Conservation (phyloP, 2,797 vertebrate species). For the Halcyon badia region DNA sequence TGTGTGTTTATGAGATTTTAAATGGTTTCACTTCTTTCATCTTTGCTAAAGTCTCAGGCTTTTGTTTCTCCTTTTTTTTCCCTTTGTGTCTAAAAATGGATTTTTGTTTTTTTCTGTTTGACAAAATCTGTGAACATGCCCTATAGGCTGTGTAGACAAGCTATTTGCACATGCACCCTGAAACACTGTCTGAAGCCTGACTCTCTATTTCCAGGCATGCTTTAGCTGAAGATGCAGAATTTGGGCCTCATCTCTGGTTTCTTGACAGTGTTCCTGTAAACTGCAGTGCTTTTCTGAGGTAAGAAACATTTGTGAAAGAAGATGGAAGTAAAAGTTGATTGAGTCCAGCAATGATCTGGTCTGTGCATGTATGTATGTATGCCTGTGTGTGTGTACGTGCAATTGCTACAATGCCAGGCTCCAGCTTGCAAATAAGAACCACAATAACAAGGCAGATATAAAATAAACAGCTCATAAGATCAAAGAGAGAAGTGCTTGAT, state of each 20-base stretch:
- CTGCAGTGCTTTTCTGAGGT: background rate
- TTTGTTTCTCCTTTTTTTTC: background rate
- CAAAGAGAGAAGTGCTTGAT: background rate
- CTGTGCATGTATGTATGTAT: background rate
- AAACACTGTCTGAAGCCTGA: background rate
- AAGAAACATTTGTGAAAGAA: background rate
- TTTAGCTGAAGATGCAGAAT: background rate
- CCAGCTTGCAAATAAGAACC: conserved; percentile 47
- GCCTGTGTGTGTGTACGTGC: background rate
- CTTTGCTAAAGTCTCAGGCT: background rate
- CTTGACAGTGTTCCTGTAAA: background rate
- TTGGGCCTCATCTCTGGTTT: background rate
- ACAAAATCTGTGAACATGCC: background rate
- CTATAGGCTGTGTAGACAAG: background rate
- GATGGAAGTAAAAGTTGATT: background rate
- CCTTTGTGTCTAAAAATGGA: background rate
- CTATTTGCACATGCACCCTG: background rate
- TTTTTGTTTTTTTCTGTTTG: background rate
- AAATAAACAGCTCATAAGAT: conserved; percentile 52
- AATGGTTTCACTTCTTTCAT: background rate
- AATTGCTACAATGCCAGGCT: background rate
- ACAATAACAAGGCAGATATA: conserved; percentile 40
- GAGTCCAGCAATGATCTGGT: background rate
- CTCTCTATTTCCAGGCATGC: background rate
- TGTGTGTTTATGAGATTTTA: background rate